Base-by-base conservation (phyloP, 2,113 vertebrate species). In the Nothocercus julius region DNA sequence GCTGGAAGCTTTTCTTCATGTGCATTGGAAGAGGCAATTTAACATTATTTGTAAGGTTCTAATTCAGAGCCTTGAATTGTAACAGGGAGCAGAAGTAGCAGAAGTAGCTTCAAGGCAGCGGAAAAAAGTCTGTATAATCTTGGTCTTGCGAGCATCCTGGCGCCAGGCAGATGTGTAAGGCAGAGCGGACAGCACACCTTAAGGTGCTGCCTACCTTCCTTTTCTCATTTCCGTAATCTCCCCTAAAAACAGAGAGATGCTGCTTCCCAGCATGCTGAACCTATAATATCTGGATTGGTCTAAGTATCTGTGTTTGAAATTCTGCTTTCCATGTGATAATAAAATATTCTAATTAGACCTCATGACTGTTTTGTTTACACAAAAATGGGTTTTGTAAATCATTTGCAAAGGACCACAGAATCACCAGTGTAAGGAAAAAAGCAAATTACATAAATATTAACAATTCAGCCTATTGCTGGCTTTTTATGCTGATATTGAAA, bases 311-410 rank as follows among this genome's bases (percentile, higher is more conserved):
- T 53, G 47, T 58, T 49, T 9, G 45, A 93, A 80, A 77, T 68
- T 42, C 40, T 32, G 25, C 3, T 21, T 74, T 30, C 30, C 3
- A 3, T 79, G 24, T 17, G 7, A 63, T 62, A 34, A 68, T 97
- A 82, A 85, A 92, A 61, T 89, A 80, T 59, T 68, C 67, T 54
- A 85, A 94, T 86, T 84, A 84, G 67, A 42, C 28, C 59, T 78
- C 87, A 1, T 61, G 95, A 85, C 22, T 38, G 27, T 62, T 84
- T 75, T 77, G 32, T 85, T 90, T 90, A 72, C 77, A 82, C 63
- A 91, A 77, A 91, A 95, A 89, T 78, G 13, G 82, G 49, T 91
- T 89, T 83, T 91, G 44, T 95, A 94, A 95, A 92, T 93, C 87
- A 86, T 16, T 67, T 90, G 73, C 58, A 88, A 92, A 83, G 25